A percentile compares a stretch with the other conserved stretches of the same genome.
Evolutionary conservation across 2,888 invertebrate species (phyloP).

Genomic region (Melieria omissa): DNA sequence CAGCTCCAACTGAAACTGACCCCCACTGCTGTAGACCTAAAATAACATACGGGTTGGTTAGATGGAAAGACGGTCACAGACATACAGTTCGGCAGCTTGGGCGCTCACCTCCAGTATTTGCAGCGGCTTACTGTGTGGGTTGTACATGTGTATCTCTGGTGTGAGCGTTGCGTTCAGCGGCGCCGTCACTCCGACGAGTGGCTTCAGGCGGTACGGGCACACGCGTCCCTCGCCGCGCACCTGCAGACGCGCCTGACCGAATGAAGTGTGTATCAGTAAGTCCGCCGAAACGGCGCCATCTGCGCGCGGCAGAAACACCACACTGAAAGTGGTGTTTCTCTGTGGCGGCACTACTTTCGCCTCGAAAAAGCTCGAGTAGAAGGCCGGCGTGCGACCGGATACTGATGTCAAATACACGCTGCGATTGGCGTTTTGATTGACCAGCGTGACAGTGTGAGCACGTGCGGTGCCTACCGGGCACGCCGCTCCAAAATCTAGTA

Average conservation of each 20-base stretch:
- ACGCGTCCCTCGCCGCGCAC: slow-evolving; percentile 87
- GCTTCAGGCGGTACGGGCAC: slow-evolving; percentile 91
- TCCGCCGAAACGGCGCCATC: slow-evolving; percentile 88
- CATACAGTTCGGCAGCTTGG: background rate
- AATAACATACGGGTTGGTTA: background rate
- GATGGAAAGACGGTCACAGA: background rate
- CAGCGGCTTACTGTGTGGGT: slow-evolving; percentile 88
- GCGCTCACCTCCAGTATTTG: slow-evolving; percentile 81
- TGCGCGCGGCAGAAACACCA: slow-evolving; percentile 93
- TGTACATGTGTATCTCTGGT: slow-evolving; percentile 91
- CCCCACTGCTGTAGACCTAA: slow-evolving; percentile 86
- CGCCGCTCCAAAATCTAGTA: slow-evolving; percentile 71
- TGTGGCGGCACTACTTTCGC: slow-evolving; percentile 93
- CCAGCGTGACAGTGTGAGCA: slow-evolving; percentile 85
- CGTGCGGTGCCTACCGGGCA: slow-evolving; percentile 88
- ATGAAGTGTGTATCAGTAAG: slow-evolving; percentile 93
- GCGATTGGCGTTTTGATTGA: slow-evolving; percentile 86
- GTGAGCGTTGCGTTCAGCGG: slow-evolving; percentile 92
- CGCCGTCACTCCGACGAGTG: slow-evolving; percentile 89
- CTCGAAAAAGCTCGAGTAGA: slow-evolving; percentile 97
- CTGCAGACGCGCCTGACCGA: slow-evolving; percentile 88
- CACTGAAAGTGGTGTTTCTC: slow-evolving; percentile 94
- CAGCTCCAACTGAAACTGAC: slow-evolving; percentile 88
- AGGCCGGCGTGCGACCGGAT: slow-evolving; percentile 93
- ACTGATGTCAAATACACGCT: slow-evolving; percentile 93